Evolutionary conservation across 2,113 vertebrate species (phyloP).

Genomic region (Rhinolophus sinicus): DNA sequence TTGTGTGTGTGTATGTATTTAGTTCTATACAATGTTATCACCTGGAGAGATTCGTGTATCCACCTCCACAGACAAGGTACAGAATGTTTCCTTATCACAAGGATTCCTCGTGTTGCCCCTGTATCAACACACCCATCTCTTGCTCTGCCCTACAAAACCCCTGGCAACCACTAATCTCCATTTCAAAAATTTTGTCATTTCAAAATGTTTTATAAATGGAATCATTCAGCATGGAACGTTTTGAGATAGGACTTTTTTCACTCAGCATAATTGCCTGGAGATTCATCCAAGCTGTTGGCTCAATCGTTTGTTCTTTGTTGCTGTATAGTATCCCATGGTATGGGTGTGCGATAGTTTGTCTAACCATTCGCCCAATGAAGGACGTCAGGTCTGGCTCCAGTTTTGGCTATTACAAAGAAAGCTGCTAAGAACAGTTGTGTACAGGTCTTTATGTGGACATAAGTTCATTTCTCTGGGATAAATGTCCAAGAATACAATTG

Average conservation of each 20-base stretch:
- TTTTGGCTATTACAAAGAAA: neutral
- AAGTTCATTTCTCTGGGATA: neutral
- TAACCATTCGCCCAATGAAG: neutral
- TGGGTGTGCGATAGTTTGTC: neutral
- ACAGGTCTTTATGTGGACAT: neutral
- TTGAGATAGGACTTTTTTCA: neutral
- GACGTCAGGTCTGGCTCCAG: neutral
- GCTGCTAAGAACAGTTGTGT: neutral
- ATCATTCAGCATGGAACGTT: neutral
- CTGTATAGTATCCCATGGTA: neutral
- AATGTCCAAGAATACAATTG: neutral
- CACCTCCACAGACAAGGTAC: neutral
- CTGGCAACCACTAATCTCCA: neutral
- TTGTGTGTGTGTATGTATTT: neutral
- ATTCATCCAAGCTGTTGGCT: too few species aligned
- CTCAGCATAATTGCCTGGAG: neutral
- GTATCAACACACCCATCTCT: neutral
- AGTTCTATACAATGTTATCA: neutral
- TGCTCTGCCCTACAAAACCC: neutral
- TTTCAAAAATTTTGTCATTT: neutral
- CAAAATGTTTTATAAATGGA: neutral
- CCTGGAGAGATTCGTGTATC: too few species aligned
- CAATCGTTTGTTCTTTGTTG: neutral
- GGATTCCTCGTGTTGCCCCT: accelerated
- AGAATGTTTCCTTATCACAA: too few species aligned